Conservation (phyloP, 1,140 invertebrate genomes). For the Macrocentrus cingulum region DNA sequence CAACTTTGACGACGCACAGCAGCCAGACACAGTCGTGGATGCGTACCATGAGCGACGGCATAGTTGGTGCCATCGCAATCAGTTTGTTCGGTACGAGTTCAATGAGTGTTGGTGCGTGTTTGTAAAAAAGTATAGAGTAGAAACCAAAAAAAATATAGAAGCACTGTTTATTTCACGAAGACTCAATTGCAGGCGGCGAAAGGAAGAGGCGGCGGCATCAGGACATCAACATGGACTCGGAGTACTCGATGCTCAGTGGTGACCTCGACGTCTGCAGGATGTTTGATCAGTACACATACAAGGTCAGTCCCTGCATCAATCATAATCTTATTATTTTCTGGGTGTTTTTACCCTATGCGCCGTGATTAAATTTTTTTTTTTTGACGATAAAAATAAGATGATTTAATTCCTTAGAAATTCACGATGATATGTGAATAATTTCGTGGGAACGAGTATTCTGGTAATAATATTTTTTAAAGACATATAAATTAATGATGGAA, state of each 20-base stretch:
- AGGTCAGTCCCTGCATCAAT: slow-evolving; percentile 54
- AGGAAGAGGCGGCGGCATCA: slow-evolving; percentile 39
- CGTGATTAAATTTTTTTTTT: no score
- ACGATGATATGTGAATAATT: no score
- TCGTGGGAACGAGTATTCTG: no score
- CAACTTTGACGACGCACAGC: background rate
- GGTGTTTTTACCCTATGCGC: background rate
- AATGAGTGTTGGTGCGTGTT: slow-evolving; percentile 20
- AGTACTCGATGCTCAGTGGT: slow-evolving; percentile 64
- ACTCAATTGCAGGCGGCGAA: slow-evolving; percentile 45
- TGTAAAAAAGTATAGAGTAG: slow-evolving; percentile 1
- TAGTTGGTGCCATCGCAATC: slow-evolving; percentile 51
- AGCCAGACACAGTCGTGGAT: slow-evolving; percentile 8
- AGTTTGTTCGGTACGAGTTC: slow-evolving; percentile 50
- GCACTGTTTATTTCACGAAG: slow-evolving; percentile 38
- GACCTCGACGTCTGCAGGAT: slow-evolving; percentile 69
- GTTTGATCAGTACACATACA: slow-evolving; percentile 70
- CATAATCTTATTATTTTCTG: slow-evolving; percentile 1
- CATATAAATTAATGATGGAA: no score
- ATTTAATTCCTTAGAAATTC: no score
- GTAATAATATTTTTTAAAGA: no score
- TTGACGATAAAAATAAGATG: no score
- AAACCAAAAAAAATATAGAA: slow-evolving; percentile 13
- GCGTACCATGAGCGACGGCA: slow-evolving; percentile 51
- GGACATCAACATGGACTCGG: slow-evolving; percentile 63